Conservation (phyloP, 2,888 invertebrate genomes). For the Callyntrura sp. region DNA sequence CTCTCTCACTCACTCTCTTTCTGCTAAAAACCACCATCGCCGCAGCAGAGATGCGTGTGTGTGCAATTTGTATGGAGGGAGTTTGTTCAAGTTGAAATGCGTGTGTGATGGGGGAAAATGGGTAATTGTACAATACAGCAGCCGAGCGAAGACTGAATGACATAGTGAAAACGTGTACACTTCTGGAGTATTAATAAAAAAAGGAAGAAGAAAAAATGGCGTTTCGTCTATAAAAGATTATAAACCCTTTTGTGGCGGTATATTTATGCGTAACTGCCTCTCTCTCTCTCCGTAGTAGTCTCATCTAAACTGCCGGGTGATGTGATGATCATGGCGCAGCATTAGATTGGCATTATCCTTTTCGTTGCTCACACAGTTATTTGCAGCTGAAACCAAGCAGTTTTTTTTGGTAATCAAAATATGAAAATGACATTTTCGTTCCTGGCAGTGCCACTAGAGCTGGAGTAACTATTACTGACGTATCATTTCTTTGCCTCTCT, state of each 20-base stretch:
- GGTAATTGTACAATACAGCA: slow-evolving; percentile 60
- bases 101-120: slow-evolving; percentile 57
- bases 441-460: neutral
- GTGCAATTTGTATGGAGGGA: slow-evolving; percentile 65
- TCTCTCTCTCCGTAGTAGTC: too few species aligned
- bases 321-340: neutral
- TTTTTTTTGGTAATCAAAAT: neutral
- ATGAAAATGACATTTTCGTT: slow-evolving; percentile 25
- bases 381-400: neutral
- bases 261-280: too few species aligned
- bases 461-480: slow-evolving; percentile 26
- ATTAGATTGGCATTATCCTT: slow-evolving; percentile 44
- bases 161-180: slow-evolving; percentile 8
- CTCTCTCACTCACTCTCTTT: too few species aligned
- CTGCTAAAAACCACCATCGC: neutral
- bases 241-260: neutral
- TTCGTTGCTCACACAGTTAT: slow-evolving; percentile 16
- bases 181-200: slow-evolving; percentile 27
- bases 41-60: slow-evolving; percentile 61
- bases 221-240: neutral
- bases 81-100: too few species aligned
- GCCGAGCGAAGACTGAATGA: too few species aligned
- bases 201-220: neutral
- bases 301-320: too few species aligned
- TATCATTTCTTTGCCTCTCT: slow-evolving; percentile 43